Evolutionary conservation across 2,113 vertebrate genomes (phyloP), one percentile per base, ranked within the genome.

Genomic region (Daboia siamensis): DNA sequence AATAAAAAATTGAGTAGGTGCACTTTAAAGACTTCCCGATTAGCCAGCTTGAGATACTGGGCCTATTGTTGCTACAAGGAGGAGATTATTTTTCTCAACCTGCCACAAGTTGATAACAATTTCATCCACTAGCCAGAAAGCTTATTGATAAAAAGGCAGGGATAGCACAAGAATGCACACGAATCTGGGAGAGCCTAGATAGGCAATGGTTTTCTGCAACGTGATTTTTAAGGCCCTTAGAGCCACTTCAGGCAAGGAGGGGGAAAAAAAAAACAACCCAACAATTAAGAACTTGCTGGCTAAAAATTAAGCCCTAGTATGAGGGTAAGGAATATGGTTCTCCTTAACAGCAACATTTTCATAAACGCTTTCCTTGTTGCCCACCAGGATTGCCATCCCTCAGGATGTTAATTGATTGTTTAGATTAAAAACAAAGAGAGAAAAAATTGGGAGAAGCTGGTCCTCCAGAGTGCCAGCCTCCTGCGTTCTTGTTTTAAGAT

Each of bases 31-130:
- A 80, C 93, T 92, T 86, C 44, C 93, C 96, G 94, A 95, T 96
- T 96, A 96, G 95, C 95, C 95, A 95, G 90, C 93, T 94, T 87
- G 90, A 97, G 96, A 96, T 95, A 94, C 0, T 15, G 92, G 24
- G 33, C 88, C 94, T 92, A 94, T 91, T 94, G 96, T 95, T 90
- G 90, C 90, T 93, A 7, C 52, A 86, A 92, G 90, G 87, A 94
- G 92, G 94, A 96, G 96, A 97, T 96, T 95, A 95, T 89, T 96
- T 46, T 80, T 95, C 56, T 90, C 93, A 93, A 92, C 91, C 96
- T 96, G 96, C 93, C 4, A 33, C 54, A 0, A 90, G 93, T 95
- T 96, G 97, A 97, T 97, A 97, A 97, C 95, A 94, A 95, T 90
- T 92, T 74, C 2, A 0, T 93, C 91, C 69, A 15, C 85, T 91